Base-by-base conservation (phyloP, 2,113 vertebrate species). In the Lampris incognitus region DNA sequence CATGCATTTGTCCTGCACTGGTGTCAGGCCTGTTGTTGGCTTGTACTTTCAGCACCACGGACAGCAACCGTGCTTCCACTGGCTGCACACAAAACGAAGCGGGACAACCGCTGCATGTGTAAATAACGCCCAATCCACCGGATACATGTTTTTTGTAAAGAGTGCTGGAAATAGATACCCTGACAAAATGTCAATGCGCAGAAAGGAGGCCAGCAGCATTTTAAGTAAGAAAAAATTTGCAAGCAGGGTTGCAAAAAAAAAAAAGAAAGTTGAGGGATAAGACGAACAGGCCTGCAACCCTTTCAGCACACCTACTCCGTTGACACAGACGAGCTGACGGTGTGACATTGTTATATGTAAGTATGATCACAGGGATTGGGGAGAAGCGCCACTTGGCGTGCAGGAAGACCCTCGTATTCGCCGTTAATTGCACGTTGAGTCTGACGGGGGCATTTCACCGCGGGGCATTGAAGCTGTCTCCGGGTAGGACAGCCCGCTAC, bases 351-450 rank as follows among this genome's bases (percentile, higher is more conserved):
- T 78, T n/a, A 50, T 58, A 66, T 83, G 64, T 78, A 72, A 87
- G 74, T 46, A 75, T 67, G 61, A 74, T 69, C 66, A 76, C 72
- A 81, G 40, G 68, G 56, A 68, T 42, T 77, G 0, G 44, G 72
- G 72, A 82, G 81, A 77, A 78, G 73, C 78, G 74, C 58, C 59
- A 71, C 81, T 86, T 74, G 62, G 69, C 60, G 78, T 84, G 54
- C 1, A n/a, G 56, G 66, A 67, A 73, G 82, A 74, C 80, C 84
- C 81, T 84, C 70, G 76, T 83, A 85, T 81, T 87, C 62, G 82
- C 78, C 51, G 49, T 90, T 92, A 92, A 92, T 91, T 89, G 81
- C 69, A 24, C 84, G 81, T 89, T 90, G 86, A 82, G 59, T 78
- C 74, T 69, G 11, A 83, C 89, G 85, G 59, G 78, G 75, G 75